A percentile compares a stretch with the other conserved stretches of the same genome.
These are phyloP conservation scores for Achlya flavicornis DNA, from an alignment of 2,888 invertebrate genomes.

Conservation along the genomic window DNA sequence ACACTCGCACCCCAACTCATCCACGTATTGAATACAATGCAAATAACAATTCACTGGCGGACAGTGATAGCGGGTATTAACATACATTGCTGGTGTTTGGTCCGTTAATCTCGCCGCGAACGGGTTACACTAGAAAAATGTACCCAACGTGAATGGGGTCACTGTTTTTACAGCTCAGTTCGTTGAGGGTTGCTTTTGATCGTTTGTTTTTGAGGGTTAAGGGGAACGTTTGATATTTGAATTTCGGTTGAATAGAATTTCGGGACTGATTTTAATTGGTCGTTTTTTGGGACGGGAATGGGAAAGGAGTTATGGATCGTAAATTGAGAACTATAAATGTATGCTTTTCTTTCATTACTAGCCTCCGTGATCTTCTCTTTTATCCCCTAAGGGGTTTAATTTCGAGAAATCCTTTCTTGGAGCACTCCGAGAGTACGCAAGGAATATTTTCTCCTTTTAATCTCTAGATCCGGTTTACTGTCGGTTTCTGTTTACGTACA, in stretches of 20 bases:
- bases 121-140: conserved; percentile 34
- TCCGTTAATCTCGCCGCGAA: conserved; percentile 55
- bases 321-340: too few species aligned
- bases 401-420: too few species aligned
- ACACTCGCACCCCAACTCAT: conserved; percentile 21
- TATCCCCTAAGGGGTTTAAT: too few species aligned
- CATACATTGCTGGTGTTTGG: conserved; percentile 59
- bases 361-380: too few species aligned
- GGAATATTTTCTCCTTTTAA: too few species aligned
- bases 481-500: too few species aligned
- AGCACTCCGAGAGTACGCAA: too few species aligned
- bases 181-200: conserved; percentile 11
- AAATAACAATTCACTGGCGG: conserved; percentile 62
- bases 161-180: conserved; percentile 34
- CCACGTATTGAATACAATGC: conserved; percentile 67
- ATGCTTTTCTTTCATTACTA: too few species aligned
- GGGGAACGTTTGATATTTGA: conserved; percentile 1
- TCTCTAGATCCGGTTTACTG: too few species aligned
- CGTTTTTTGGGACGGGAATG: neutral
- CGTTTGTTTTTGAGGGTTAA: conserved; percentile 6
- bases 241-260: neutral
- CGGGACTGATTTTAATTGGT: neutral
- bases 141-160: conserved; percentile 30
- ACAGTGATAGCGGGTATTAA: conserved; percentile 72
- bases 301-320: neutral